phyloP scores from a whole-genome alignment of 2,888 invertebrate species.

The Alsophila aescularia region DNA sequence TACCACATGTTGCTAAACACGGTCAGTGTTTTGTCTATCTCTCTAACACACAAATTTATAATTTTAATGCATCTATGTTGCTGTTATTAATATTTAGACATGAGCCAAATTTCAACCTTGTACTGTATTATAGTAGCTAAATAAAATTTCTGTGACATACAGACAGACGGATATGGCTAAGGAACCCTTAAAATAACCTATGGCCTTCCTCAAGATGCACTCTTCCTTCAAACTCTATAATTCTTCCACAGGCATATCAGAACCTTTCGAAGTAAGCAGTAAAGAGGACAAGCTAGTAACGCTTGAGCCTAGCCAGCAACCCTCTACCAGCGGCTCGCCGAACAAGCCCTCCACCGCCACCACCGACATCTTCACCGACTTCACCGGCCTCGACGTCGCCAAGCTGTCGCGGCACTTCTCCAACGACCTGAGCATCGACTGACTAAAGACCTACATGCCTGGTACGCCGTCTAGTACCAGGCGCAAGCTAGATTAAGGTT shows the following conservation, averaged over 20 bases:
- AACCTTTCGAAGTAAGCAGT: constrained; percentile 77
- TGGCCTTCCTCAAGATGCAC: no score
- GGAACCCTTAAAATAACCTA: no score
- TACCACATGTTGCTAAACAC: no score
- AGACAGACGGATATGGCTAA: no score
- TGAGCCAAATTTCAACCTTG: no score
- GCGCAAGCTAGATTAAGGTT: constrained; percentile 38
- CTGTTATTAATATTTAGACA: no score
- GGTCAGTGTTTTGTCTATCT: no score
- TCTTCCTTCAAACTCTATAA: not conserved
- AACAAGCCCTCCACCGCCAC: constrained; percentile 59
- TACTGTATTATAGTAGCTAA: no score
- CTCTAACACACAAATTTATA: no score
- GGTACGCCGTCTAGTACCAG: constrained; percentile 67
- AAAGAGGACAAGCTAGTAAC: constrained; percentile 66
- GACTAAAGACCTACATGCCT: constrained; percentile 78
- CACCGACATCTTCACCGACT: constrained; percentile 76
- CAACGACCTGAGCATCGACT: constrained; percentile 80
- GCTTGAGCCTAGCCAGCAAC: constrained; percentile 55
- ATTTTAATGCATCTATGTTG: no score
- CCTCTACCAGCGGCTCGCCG: constrained; percentile 58
- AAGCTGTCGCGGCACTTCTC: constrained; percentile 78
- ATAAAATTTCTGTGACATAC: no score
- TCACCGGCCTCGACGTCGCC: constrained; percentile 76
- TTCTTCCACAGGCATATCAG: constrained; percentile 70